Conservation (phyloP, 2,797 vertebrate genomes). For the Luscinia luscinia region DNA sequence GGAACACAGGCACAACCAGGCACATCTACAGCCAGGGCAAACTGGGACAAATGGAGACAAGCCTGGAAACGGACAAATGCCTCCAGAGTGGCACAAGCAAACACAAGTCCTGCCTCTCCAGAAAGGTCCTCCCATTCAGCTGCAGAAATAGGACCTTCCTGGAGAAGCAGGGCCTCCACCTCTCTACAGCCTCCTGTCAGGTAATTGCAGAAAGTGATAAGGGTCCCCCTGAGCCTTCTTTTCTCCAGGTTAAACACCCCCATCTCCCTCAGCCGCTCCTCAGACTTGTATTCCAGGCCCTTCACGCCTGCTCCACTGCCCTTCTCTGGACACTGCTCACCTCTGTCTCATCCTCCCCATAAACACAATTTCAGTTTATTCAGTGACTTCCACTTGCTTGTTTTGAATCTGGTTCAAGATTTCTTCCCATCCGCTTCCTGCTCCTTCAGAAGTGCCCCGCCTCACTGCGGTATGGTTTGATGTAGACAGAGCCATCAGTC, state of each 20-base stretch:
- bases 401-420: background rate
- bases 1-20: background rate
- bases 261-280: background rate
- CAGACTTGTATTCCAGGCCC: background rate
- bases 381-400: background rate
- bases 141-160: background rate
- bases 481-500: background rate
- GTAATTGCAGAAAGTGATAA: background rate
- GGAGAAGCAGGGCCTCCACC: background rate
- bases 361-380: background rate
- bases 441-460: background rate
- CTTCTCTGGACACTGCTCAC: background rate
- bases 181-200: background rate
- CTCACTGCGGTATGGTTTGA: rapidly evolving
- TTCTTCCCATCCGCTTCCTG: background rate
- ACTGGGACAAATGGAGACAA: background rate
- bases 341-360: background rate
- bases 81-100: background rate
- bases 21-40: background rate
- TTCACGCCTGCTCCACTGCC: background rate
- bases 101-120: background rate
- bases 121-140: background rate
- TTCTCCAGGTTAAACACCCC: background rate
- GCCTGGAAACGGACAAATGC: rapidly evolving
- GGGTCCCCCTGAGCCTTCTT: background rate